A percentile compares a stretch with the other conserved stretches of the same genome.
phyloP scores from a whole-genome alignment of 2,888 invertebrate genomes.

The Holacanthella duospinosa region DNA sequence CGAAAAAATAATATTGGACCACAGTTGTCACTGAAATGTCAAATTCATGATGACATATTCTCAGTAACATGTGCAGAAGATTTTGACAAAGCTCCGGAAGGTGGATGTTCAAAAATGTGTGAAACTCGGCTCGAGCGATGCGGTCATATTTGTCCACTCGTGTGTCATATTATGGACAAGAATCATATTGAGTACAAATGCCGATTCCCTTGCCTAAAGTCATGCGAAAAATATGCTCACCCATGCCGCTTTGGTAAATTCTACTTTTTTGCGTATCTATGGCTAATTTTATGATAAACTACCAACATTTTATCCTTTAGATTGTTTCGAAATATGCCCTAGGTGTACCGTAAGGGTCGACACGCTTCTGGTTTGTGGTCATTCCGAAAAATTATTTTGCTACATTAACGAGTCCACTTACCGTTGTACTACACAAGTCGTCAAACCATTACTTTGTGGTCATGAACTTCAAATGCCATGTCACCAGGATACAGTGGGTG shows the following conservation, averaged over 20 bases:
- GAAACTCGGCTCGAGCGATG: constrained; percentile 46
- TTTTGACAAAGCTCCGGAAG: constrained; percentile 43
- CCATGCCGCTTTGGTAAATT: constrained; percentile 10
- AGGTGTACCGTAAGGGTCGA: constrained; percentile 37
- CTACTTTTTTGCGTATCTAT: too few relatives aligned
- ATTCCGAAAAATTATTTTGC: constrained; percentile 48
- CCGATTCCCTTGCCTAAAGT: constrained; percentile 42
- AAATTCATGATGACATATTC: constrained; percentile 2
- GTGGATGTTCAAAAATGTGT: constrained; percentile 53
- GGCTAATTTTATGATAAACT: too few relatives aligned
- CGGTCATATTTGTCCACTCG: constrained; percentile 51
- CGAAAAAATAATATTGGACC: neutral
- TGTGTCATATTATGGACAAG: constrained; percentile 53
- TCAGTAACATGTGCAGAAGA: constrained; percentile 13
- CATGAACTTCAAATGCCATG: constrained; percentile 46
- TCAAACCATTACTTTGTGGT: neutral
- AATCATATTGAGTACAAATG: constrained; percentile 48
- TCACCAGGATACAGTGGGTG: constrained; percentile 31
- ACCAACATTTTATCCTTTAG: too few relatives aligned
- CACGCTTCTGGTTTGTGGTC: constrained; percentile 44
- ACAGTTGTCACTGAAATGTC: neutral
- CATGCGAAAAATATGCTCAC: constrained; percentile 13
- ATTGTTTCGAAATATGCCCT: constrained; percentile 18
- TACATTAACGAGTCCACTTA: constrained; percentile 41
- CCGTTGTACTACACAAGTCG: neutral